These are phyloP conservation scores for Tamias sibiricus DNA, from an alignment of 2,113 vertebrate species.

Conservation along the genomic window DNA sequence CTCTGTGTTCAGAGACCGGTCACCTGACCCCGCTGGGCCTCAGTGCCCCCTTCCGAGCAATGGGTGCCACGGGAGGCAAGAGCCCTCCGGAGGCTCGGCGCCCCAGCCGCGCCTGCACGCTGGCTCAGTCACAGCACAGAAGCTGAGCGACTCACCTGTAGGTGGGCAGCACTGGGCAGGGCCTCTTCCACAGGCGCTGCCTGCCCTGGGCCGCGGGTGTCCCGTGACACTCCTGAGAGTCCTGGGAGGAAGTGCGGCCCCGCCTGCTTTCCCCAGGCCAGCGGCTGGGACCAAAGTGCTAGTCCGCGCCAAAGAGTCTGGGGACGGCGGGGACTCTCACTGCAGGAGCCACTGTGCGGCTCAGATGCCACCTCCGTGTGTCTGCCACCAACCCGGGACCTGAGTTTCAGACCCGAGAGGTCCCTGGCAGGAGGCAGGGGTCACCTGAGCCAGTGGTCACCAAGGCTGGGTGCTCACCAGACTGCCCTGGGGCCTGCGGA, in stretches of 20 bases:
- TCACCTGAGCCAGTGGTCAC: too few relatives aligned
- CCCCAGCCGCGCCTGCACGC: too few relatives aligned
- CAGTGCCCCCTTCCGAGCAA: background rate
- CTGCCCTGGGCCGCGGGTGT: background rate
- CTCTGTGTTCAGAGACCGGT: background rate
- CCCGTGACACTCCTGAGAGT: background rate
- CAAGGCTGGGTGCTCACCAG: too few relatives aligned
- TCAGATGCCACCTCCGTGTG: too few relatives aligned
- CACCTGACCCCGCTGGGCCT: too few relatives aligned
- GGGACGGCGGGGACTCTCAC: too few relatives aligned
- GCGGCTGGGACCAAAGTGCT: background rate
- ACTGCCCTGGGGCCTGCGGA: too few relatives aligned
- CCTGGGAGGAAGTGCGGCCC: background rate
- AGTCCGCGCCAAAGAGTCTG: background rate
- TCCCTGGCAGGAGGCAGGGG: too few relatives aligned
- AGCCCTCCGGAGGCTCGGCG: background rate
- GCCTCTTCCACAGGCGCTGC: background rate
- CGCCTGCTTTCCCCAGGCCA: background rate
- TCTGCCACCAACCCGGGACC: too few relatives aligned
- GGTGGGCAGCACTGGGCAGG: background rate
- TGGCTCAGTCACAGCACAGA: background rate
- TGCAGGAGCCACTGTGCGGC: too few relatives aligned
- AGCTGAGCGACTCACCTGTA: accelerated
- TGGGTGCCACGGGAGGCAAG: background rate
- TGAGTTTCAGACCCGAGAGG: too few relatives aligned